Evolutionary conservation across 2,797 vertebrate genomes (phyloP).

Genomic region (Meriones psammophilus): DNA sequence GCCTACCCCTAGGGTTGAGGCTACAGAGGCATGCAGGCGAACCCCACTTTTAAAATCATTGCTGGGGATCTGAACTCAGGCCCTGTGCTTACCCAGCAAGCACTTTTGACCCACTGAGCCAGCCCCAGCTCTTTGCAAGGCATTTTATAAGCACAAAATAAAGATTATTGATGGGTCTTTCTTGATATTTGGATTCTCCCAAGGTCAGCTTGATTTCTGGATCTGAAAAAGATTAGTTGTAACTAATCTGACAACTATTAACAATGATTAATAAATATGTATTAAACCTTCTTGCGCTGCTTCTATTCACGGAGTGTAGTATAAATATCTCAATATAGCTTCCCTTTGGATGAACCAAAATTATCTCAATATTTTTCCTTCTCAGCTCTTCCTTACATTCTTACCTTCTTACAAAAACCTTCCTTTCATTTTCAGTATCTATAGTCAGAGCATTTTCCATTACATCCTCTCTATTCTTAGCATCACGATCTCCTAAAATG

Average conservation of each 20-base stretch:
- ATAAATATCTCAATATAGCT: conserved; percentile 24
- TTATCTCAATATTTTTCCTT: conserved; percentile 6
- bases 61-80: neutral
- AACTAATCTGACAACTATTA: neutral
- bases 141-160: neutral
- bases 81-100: neutral
- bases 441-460: neutral
- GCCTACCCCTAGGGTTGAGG: neutral
- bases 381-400: neutral
- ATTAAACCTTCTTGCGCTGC: neutral
- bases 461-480: neutral
- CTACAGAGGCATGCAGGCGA: neutral
- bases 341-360: neutral
- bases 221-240: neutral
- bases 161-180: neutral
- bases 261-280: neutral
- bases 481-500: conserved; percentile 31
- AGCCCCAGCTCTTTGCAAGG: neutral
- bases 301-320: neutral
- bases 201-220: neutral
- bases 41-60: neutral
- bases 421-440: conserved; percentile 6
- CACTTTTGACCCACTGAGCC: neutral
- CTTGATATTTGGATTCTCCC: conserved; percentile 19
- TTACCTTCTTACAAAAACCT: neutral